Percentiles rank a stretch among this genome's conserved stretches.
Conservation (phyloP, 2,113 vertebrate genomes). For the Bagarius yarrelli region DNA sequence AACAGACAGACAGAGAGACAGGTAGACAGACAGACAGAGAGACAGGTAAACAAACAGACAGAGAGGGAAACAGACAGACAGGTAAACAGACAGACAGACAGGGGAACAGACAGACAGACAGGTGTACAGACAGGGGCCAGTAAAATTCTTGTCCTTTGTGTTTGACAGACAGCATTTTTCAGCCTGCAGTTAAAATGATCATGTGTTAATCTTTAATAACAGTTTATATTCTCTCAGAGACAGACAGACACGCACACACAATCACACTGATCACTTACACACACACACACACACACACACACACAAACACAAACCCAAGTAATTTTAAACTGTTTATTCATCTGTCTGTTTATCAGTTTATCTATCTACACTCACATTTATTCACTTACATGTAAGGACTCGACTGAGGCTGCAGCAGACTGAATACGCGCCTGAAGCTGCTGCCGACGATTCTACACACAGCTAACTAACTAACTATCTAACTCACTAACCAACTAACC, state of each 20-base stretch:
- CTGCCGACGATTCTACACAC: neutral
- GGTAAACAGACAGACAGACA: too few relatives aligned
- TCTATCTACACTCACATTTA: neutral
- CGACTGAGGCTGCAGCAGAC: neutral
- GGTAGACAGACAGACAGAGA: too few relatives aligned
- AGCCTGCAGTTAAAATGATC: neutral
- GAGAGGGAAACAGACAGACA: too few relatives aligned
- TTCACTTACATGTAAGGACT: slow-evolving; percentile 1
- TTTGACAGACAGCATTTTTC: neutral
- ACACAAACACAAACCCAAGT: slow-evolving; percentile 28
- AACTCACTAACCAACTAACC: too few relatives aligned
- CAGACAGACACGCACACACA: neutral
- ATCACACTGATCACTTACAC: neutral
- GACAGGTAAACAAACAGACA: too few relatives aligned
- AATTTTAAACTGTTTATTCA: neutral
- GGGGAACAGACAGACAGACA: too few relatives aligned
- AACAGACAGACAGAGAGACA: too few relatives aligned
- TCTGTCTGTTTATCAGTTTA: neutral
- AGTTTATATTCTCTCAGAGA: slow-evolving; percentile 5
- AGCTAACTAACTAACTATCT: too few relatives aligned
- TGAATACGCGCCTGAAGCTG: neutral
- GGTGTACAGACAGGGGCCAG: neutral
- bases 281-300: slow-evolving; percentile 10
- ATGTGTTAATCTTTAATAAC: slow-evolving; percentile 13
- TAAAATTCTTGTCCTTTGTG: neutral